Base-by-base conservation (phyloP, 2,888 invertebrate genomes). In the Eurois occulta region DNA sequence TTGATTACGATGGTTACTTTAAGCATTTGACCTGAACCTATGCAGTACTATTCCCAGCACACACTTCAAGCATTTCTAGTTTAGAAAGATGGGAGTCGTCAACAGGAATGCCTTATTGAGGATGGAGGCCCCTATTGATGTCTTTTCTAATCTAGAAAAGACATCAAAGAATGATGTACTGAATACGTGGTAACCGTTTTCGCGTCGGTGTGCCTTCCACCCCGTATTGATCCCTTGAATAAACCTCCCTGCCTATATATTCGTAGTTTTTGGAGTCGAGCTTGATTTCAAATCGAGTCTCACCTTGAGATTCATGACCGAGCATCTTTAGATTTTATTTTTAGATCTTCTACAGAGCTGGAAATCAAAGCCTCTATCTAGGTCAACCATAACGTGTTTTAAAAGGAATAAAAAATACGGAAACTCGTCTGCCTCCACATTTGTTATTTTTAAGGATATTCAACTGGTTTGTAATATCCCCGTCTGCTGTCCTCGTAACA, bases 401-500 rank as follows among this genome's bases (percentile, higher is more conserved):
- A 64, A 41, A 72, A 80, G 16, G 13, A 43, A n/a, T 8, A 28
- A 35, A 64, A 10, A 48, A 60, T 21, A 48, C 64, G 62, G 70
- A 70, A 68, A 72, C 78, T 32, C 41, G 78, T 64, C 71, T 72
- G 84, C 48, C 71, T 72, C 48, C 24, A 35, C 32, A 46, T 72
- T 79, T 58, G 35, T 43, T 7, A 72, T 67, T 72, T 75, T 84
- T 75, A 82, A 84, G 83, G 86, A 84, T 82, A 75, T 69, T 41
- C 73, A 78, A 77, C 83, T 55, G 80, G 73, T 83, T 85, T 69
- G n/a, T 48, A 72, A 65, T 62, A 64, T 76, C n/a, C 48, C 32
- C n/a, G 24, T 16, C 38, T 46, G 58, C 43, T 64, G 86, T 72
- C 87, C 88, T 87, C 77, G 86, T 88, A 79, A 87, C 86, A 86